Evolutionary conservation across 2,888 invertebrate species (phyloP), one percentile per base, ranked within the genome.

Genomic region (Cheilosia scutellata): DNA sequence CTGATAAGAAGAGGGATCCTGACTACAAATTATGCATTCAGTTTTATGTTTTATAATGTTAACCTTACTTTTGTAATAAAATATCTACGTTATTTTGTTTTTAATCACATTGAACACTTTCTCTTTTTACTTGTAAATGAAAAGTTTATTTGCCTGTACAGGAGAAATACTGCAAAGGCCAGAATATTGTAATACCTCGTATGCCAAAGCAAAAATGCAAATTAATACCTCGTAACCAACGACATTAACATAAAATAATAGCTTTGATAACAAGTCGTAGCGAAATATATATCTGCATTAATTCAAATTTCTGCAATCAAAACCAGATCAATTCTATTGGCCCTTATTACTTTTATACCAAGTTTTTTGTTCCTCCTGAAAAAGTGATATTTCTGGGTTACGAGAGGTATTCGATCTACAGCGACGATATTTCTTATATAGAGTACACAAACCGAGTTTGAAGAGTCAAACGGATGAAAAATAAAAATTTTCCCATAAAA

Each of bases 201-300:
- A 63, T 47, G 63, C 63, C 47, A 63, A 11, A 47, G 13, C 4
- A 47, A 47, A 13, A 13, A 42, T 9, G 31, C 44, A 29, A 47
- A 29, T 47, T 25, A 58, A 58, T 58, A 60, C 42, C 42, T 58
- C 58, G 58, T 60, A 60, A 60, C 60, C 40, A 33, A 33, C 33
- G 33, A 33, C 33, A 5, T 33, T 33, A 63, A 44, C 2, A 57
- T 31, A 57, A 57, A 57, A 37, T 37, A 7, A 37, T 25, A 58
- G 2, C 37, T 58, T 58, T 58, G 37, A 2, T 37, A 58, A 40
- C 40, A 58, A 58, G 25, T 7, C 29, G 31, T 55, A 13, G 55
- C 31, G 29, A 55, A 55, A 55, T 31, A 55, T 55, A n/a, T n/a
- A n/a, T n/a, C n/a, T n/a, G n/a, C n/a, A n/a, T n/a, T n/a, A n/a